Conservation (phyloP, 2,797 vertebrate genomes). For the Enteromius mattozi region DNA sequence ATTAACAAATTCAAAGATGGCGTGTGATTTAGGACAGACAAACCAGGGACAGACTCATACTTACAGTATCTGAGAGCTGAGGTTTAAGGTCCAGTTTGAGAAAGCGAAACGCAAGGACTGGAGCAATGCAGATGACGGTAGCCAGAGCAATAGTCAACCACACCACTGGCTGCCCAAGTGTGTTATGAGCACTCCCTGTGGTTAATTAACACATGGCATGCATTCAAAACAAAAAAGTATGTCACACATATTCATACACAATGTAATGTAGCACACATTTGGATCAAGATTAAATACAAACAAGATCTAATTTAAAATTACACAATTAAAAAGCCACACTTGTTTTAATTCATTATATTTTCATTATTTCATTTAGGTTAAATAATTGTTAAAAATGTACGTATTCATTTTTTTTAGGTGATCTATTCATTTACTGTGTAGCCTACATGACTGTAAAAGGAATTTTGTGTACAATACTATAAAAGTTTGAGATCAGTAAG, state of each 20-base stretch:
- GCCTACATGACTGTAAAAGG: no score
- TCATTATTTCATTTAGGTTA: neutral
- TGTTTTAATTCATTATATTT: neutral
- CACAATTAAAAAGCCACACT: neutral
- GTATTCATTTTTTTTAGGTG: neutral
- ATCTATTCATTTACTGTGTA: neutral
- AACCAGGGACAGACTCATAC: conserved; percentile 50
- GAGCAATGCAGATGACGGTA: conserved; percentile 89
- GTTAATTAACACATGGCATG: conserved; percentile 13
- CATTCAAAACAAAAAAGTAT: conserved; percentile 25
- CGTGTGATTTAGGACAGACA: neutral
- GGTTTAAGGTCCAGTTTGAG: conserved; percentile 92
- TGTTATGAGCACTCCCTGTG: conserved; percentile 89
- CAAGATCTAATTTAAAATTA: neutral
- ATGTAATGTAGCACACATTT: neutral
- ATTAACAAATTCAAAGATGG: neutral
- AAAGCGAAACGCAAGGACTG: conserved; percentile 93
- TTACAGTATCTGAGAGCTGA: conserved; percentile 91
- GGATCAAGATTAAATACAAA: neutral
- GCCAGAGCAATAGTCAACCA: conserved; percentile 94
- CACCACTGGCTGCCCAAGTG: conserved; percentile 87
- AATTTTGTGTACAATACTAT: neutral
- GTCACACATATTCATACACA: conserved; percentile 3
- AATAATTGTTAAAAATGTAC: neutral
- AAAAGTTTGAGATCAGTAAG: neutral